phyloP scores from a whole-genome alignment of 2,113 vertebrate species.

The Paraplagusia blochii region DNA sequence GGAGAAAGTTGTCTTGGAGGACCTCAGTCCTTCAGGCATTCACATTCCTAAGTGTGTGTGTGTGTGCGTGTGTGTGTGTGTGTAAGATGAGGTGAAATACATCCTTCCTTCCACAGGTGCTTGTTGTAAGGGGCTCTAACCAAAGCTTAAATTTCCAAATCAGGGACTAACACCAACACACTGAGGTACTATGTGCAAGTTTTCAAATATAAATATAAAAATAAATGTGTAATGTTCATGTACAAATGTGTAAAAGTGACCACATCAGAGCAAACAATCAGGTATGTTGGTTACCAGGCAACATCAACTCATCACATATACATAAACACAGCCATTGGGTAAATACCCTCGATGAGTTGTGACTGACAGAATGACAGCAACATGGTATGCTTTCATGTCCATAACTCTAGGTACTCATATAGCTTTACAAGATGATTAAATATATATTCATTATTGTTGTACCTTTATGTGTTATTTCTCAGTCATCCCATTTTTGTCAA shows the following conservation, averaged over 20 bases:
- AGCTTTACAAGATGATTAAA: too few relatives aligned
- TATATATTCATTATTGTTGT: too few relatives aligned
- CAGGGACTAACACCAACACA: slow-evolving; percentile 43
- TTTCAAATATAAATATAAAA: slow-evolving; percentile 24
- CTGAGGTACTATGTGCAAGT: slow-evolving; percentile 33
- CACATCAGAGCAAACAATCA: not conserved
- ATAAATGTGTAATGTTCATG: too few relatives aligned
- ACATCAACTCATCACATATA: not conserved
- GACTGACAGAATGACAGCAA: too few relatives aligned
- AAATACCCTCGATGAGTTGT: slow-evolving; percentile 10
- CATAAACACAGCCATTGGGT: slow-evolving; percentile 11
- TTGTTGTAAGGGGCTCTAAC: slow-evolving; percentile 56
- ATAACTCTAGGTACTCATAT: too few relatives aligned
- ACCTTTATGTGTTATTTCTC: too few relatives aligned
- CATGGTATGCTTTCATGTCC: too few relatives aligned
- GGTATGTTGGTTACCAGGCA: slow-evolving; percentile 7
- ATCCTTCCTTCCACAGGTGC: slow-evolving; percentile 65
- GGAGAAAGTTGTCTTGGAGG: slow-evolving; percentile 14
- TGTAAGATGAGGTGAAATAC: slow-evolving; percentile 37
- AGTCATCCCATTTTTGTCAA: too few relatives aligned
- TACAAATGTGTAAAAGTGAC: not conserved
- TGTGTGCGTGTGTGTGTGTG: slow-evolving; percentile 22
- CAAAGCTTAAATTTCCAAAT: slow-evolving; percentile 68
- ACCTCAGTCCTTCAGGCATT: slow-evolving; percentile 27
- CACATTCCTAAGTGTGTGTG: slow-evolving; percentile 46